Percentiles rank a stretch among this genome's conserved stretches.
These are phyloP conservation scores for Hippopotamus amphibius DNA, from an alignment of 2,113 vertebrate species.

Conservation along the genomic window DNA sequence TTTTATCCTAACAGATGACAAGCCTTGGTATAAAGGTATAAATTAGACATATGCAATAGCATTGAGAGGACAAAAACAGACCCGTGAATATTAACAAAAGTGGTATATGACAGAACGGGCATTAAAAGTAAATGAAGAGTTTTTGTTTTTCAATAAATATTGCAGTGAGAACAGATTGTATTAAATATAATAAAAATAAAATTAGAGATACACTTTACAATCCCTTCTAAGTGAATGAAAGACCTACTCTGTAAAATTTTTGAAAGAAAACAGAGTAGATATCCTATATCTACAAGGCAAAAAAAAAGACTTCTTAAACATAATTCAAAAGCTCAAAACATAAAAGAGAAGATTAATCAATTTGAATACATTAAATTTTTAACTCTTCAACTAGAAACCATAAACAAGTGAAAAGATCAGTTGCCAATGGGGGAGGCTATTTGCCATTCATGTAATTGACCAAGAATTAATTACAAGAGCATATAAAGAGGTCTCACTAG, in stretches of 20 bases:
- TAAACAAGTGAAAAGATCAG: background rate
- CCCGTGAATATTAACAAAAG: background rate
- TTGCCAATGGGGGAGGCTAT: background rate
- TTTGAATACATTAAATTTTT: background rate
- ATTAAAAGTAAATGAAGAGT: background rate
- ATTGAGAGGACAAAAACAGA: background rate
- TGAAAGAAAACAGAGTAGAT: background rate
- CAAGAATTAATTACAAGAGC: background rate
- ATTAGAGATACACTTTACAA: background rate
- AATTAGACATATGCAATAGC: background rate
- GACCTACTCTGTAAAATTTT: background rate
- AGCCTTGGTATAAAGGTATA: background rate
- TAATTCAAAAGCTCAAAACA: background rate
- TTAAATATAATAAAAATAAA: background rate
- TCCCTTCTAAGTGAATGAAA: background rate
- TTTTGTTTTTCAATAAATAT: background rate
- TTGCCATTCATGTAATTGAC: background rate
- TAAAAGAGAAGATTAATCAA: background rate
- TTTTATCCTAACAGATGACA: background rate
- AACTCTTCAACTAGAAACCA: background rate
- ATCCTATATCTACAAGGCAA: background rate
- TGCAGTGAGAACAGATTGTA: background rate
- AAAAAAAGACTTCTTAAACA: background rate
- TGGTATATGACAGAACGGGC: background rate
- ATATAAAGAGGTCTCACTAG: background rate